These are phyloP conservation scores for Plecotus auritus DNA, from an alignment of 2,113 vertebrate genomes.

Conservation along the genomic window DNA sequence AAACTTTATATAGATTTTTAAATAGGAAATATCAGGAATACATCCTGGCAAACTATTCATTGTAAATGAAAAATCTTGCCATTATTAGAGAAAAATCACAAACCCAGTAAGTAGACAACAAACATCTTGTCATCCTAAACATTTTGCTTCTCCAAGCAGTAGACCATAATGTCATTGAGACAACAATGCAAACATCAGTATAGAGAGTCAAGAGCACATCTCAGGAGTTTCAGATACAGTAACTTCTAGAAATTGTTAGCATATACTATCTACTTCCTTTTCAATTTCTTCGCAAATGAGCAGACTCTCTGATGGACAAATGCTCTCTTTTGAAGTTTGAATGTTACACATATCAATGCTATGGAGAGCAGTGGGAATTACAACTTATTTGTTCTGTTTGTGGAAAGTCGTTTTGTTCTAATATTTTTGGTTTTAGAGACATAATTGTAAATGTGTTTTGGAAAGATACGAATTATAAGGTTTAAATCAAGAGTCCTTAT, in stretches of 20 bases:
- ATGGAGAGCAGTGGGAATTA: neutral
- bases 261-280: neutral
- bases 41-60: neutral
- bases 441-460: neutral
- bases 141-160: conserved; percentile 40
- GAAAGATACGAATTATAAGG: neutral
- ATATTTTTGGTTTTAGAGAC: conserved; percentile 16
- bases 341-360: neutral
- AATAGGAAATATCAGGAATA: neutral
- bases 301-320: neutral
- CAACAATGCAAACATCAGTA: neutral
- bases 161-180: neutral
- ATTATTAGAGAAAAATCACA: conserved; percentile 26
- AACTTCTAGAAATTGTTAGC: conserved; percentile 29
- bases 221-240: neutral
- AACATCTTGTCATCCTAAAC: conserved; percentile 21
- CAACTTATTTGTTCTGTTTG: neutral
- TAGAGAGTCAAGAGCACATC: conserved; percentile 3
- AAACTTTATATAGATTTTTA: neutral
- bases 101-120: neutral
- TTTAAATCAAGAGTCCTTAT: neutral
- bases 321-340: neutral
- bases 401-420: neutral
- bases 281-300: conserved; percentile 35
- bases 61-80: conserved; percentile 27